Evolutionary conservation across 2,113 vertebrate species (phyloP), one percentile per base, ranked within the genome.

Genomic region (Seriola quinqueradiata): DNA sequence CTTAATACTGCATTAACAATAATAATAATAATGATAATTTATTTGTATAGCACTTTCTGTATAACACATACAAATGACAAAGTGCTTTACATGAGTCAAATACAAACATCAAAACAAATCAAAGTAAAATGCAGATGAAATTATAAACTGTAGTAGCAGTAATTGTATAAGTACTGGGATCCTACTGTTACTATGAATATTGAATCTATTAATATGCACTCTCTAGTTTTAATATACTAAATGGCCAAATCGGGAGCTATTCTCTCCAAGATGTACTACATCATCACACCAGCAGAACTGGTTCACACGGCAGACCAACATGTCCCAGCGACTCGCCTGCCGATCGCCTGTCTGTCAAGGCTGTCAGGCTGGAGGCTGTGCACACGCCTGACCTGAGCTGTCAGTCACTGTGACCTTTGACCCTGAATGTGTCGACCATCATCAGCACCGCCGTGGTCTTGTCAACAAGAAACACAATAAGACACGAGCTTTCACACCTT

Each of bases 321-420:
- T 36, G 34, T 36, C 34, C 42, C 66, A 13, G n/a, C 50, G 28
- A 1, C 58, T 38, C 13, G 5, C 54, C 50, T 2, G 34, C 50
- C n/a, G 4, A 8, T 57, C 11, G 17, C 55, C 63, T 6, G 40
- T 86, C 87, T 25, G 74, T 89, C 83, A 77, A 0, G 44, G 11
- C 81, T 75, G 81, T 79, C 84, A 79, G 82, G 44, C 76, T 8
- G 4, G 79, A 81, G 40, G 79, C 79, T 38, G 81, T 40, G 16
- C 40, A 8, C 60, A 21, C 19, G 50, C 69, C 60, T 4, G 68
- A 72, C 75, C 75, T 0, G 60, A 72, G 60, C 87, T 80, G 82
- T 90, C 90, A 83, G 28, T 81, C 71, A 52, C 59, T 0, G 25
- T 46, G 2, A 83, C 88, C 83, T 83, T 17, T 83, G 86, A 85